A percentile compares a stretch with the other conserved stretches of the same genome.
Evolutionary conservation across 2,888 invertebrate genomes (phyloP).

Genomic region (Magallana nippona): DNA sequence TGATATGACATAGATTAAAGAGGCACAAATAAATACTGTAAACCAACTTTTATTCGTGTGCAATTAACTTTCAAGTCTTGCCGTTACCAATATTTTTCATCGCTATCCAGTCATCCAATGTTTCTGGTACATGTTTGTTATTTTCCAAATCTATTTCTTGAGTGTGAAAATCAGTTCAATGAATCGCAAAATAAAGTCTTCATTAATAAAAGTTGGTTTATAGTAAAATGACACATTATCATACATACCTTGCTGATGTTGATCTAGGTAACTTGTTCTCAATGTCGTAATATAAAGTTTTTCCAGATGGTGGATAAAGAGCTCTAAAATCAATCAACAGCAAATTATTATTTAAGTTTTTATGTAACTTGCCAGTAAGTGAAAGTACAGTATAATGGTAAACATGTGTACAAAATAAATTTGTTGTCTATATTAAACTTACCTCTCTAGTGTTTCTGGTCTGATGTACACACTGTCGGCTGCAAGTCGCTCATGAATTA

Average conservation of each 20-base stretch:
- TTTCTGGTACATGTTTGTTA: too few relatives aligned
- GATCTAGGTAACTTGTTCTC: constrained; percentile 60
- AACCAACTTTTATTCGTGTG: too few relatives aligned
- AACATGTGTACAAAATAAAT: too few relatives aligned
- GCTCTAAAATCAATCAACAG: constrained; percentile 58
- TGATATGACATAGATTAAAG: background rate
- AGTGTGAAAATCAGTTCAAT: too few relatives aligned
- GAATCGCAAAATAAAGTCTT: too few relatives aligned
- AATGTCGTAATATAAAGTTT: constrained; percentile 66
- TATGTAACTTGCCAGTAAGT: background rate
- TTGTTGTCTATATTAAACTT: background rate
- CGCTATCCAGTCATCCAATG: too few relatives aligned
- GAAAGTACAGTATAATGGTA: background rate
- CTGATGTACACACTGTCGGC: constrained; percentile 62
- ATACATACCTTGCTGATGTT: constrained; percentile 56
- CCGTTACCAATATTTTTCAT: too few relatives aligned
- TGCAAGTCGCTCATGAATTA: constrained; percentile 60
- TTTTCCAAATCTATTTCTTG: too few relatives aligned
- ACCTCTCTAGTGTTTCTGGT: constrained; percentile 68
- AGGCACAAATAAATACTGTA: background rate
- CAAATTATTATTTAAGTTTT: background rate
- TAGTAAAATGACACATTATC: too few relatives aligned
- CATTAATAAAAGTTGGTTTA: too few relatives aligned
- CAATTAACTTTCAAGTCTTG: too few relatives aligned
- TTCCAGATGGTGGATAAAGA: constrained; percentile 68